phyloP scores from a whole-genome alignment of 2,113 vertebrate species.

The Stegostoma tigrinum region DNA sequence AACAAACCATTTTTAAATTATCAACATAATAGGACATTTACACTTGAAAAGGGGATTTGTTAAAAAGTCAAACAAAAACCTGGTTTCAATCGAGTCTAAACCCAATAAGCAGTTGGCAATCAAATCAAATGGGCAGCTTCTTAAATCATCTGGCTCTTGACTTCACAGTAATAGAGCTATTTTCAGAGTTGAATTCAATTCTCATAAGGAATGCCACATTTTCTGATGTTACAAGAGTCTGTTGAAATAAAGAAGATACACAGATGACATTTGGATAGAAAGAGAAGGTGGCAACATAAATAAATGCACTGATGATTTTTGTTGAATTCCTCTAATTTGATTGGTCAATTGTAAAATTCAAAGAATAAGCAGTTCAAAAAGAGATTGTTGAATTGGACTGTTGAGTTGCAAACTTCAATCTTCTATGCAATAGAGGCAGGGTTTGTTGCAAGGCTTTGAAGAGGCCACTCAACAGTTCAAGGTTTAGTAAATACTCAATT shows the following conservation, averaged over 20 bases:
- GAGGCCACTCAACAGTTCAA: no score
- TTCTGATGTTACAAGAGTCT: neutral
- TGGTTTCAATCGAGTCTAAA: no score
- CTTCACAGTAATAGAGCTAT: neutral
- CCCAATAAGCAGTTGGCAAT: neutral
- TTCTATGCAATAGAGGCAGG: no score
- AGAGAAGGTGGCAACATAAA: neutral
- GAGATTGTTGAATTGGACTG: no score
- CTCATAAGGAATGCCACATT: neutral
- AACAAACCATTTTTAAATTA: neutral
- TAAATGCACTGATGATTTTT: neutral
- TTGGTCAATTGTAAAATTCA: no score
- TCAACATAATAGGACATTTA: neutral
- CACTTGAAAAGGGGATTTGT: neutral
- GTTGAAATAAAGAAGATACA: neutral
- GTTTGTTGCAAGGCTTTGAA: no score
- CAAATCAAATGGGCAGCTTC: neutral
- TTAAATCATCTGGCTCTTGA: constrained; percentile 10
- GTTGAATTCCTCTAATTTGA: no score
- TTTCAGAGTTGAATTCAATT: neutral
- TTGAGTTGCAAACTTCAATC: no score
- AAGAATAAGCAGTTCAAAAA: no score
- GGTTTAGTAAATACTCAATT: no score
- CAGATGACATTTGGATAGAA: neutral
- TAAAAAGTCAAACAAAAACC: neutral